Conservation (phyloP, 1,140 invertebrate species). For the Drosophila ambigua region DNA sequence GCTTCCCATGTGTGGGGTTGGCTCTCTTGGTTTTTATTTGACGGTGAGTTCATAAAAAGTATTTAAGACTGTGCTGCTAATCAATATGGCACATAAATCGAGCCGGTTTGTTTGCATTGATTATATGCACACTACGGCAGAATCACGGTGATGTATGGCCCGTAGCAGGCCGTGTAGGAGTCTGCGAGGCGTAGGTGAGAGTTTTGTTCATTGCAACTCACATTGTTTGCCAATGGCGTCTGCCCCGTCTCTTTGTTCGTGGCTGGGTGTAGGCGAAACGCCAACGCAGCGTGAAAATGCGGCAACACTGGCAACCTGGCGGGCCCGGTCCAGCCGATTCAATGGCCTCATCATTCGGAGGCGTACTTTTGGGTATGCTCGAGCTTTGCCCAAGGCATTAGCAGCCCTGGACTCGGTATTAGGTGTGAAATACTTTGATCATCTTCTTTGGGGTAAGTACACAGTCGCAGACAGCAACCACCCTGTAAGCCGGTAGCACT, state of each 20-base stretch:
- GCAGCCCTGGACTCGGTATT: slow-evolving; percentile 39
- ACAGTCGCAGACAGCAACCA: not conserved
- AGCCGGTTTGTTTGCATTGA: slow-evolving; percentile 54
- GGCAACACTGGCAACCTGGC: slow-evolving; percentile 18
- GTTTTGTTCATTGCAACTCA: slow-evolving; percentile 27
- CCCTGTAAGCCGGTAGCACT: no score
- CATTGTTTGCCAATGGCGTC: slow-evolving; percentile 62
- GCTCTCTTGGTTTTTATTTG: slow-evolving; percentile 41
- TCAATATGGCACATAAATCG: slow-evolving; percentile 45
- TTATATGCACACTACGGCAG: slow-evolving; percentile 44
- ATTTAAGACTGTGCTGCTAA: slow-evolving; percentile 68
- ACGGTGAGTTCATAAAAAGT: slow-evolving; percentile 68
- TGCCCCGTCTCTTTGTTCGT: slow-evolving; percentile 26
- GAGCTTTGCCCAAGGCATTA: slow-evolving; percentile 47
- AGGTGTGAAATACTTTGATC: slow-evolving; percentile 75
- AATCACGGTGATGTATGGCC: not conserved
- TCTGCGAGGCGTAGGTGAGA: slow-evolving; percentile 51
- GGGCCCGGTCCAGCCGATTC: not conserved
- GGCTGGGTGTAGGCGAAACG: slow-evolving; percentile 26
- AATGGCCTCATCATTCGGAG: slow-evolving; percentile 32
- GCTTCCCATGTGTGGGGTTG: slow-evolving; percentile 30
- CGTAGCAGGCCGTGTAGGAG: not conserved
- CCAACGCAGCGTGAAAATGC: slow-evolving; percentile 39
- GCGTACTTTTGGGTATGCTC: slow-evolving; percentile 37
- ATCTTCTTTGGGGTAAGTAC: slow-evolving; percentile 23